Conservation (phyloP, 2,888 invertebrate genomes). For the Metallyticus violacea region DNA sequence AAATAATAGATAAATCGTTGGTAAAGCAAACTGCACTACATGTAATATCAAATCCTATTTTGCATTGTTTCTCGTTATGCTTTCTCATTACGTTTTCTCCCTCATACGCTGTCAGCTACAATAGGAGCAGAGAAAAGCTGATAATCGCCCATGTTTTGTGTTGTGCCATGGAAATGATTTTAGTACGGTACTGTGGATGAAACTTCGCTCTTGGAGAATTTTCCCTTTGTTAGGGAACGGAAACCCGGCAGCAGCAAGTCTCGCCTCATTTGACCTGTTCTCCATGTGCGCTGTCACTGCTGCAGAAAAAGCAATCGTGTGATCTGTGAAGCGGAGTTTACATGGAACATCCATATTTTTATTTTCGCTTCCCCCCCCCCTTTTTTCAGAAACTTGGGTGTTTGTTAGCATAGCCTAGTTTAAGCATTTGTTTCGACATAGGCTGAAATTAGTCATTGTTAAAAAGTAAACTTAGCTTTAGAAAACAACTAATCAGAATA, state of each 20-base stretch:
- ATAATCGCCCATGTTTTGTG: no score
- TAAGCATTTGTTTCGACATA: no score
- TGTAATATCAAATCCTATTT: no score
- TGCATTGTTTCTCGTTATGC: background rate
- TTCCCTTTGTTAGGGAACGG: background rate
- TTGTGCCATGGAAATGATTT: background rate
- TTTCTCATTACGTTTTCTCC: background rate
- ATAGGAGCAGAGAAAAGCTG: no score
- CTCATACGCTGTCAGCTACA: background rate
- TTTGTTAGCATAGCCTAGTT: background rate
- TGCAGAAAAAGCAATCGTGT: background rate
- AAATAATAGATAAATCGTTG: no score
- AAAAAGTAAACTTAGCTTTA: no score
- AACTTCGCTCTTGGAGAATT: background rate
- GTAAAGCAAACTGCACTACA: no score
- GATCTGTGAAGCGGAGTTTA: background rate
- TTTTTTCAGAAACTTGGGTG: background rate
- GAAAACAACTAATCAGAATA: background rate
- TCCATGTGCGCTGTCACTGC: background rate
- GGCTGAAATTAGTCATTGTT: no score
- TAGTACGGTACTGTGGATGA: no score
- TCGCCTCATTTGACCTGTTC: background rate
- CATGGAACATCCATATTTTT: background rate
- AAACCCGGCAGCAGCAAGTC: background rate
- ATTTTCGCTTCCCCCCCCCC: background rate